Conservation (phyloP, 2,888 invertebrate species). For the Hydraecia micacea region DNA sequence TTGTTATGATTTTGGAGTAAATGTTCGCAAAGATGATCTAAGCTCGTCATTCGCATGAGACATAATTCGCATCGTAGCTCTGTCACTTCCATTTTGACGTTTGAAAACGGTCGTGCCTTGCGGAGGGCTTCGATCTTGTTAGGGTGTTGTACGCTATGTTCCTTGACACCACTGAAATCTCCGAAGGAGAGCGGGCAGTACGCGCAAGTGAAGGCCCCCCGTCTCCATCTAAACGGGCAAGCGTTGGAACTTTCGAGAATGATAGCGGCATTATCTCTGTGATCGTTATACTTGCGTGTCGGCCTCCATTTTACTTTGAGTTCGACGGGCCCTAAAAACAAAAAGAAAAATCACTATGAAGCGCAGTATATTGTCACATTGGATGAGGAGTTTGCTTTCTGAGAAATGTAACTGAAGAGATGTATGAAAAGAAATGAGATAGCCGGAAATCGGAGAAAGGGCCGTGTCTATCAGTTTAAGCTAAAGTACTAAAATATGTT, state of each 20-base stretch:
- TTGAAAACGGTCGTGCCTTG: slow-evolving; percentile 71
- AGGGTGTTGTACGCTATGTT: slow-evolving; percentile 76
- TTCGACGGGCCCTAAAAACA: slow-evolving; percentile 83
- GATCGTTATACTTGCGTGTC: slow-evolving; percentile 83
- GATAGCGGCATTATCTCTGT: slow-evolving; percentile 85
- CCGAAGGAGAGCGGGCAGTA: slow-evolving; percentile 80
- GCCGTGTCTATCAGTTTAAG: background rate
- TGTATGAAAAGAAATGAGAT: background rate
- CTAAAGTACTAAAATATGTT: background rate
- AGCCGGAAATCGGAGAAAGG: slow-evolving; percentile 14
- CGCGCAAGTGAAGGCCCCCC: slow-evolving; percentile 82
- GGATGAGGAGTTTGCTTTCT: background rate
- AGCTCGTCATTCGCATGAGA: slow-evolving; percentile 65
- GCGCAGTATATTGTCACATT: slow-evolving; percentile 42
- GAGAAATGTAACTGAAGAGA: background rate
- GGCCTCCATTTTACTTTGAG: slow-evolving; percentile 81
- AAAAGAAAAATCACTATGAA: slow-evolving; percentile 80
- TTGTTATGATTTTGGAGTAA: slow-evolving; percentile 77
- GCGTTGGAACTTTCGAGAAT: slow-evolving; percentile 84
- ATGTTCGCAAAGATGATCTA: slow-evolving; percentile 79
- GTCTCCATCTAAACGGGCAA: slow-evolving; percentile 84
- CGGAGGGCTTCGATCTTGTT: slow-evolving; percentile 77
- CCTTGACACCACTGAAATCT: slow-evolving; percentile 78
- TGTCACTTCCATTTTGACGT: slow-evolving; percentile 82
- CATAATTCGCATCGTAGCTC: slow-evolving; percentile 81